A percentile compares a stretch with the other conserved stretches of the same genome.
phyloP scores from a whole-genome alignment of 2,113 vertebrate genomes.

The Hydrolagus affinis region DNA sequence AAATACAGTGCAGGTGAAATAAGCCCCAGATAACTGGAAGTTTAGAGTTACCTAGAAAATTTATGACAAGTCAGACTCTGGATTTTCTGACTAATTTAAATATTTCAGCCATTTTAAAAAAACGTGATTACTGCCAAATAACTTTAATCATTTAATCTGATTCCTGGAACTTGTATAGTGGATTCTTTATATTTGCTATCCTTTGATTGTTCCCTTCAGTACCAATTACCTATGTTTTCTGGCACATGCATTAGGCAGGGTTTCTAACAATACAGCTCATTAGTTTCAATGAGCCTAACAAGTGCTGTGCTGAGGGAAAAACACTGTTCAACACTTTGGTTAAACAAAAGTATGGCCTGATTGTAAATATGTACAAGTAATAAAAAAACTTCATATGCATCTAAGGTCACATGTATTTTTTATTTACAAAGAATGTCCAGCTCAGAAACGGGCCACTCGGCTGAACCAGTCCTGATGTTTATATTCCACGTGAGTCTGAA shows the following conservation, averaged over 20 bases:
- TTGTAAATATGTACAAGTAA: slow-evolving; percentile 30
- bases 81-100: background rate
- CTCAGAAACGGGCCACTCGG: too few relatives aligned
- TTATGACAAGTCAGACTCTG: background rate
- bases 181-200: background rate
- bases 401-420: background rate
- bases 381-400: slow-evolving; percentile 21
- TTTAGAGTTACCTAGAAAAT: slow-evolving; percentile 20
- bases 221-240: background rate
- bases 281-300: background rate
- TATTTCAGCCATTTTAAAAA: background rate
- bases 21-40: background rate
- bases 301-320: background rate
- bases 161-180: slow-evolving; percentile 11
- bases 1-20: background rate
- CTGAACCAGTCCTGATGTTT: too few relatives aligned
- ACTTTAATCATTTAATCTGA: background rate
- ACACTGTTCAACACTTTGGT: background rate
- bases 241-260: background rate
- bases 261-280: background rate
- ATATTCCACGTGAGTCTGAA: too few relatives aligned
- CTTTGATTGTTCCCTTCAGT: background rate
- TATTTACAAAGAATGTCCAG: background rate
- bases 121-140: background rate
- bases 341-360: slow-evolving; percentile 11